These are phyloP conservation scores for Bathynomus jamesi DNA, from an alignment of 1,140 invertebrate genomes.

Conservation along the genomic window DNA sequence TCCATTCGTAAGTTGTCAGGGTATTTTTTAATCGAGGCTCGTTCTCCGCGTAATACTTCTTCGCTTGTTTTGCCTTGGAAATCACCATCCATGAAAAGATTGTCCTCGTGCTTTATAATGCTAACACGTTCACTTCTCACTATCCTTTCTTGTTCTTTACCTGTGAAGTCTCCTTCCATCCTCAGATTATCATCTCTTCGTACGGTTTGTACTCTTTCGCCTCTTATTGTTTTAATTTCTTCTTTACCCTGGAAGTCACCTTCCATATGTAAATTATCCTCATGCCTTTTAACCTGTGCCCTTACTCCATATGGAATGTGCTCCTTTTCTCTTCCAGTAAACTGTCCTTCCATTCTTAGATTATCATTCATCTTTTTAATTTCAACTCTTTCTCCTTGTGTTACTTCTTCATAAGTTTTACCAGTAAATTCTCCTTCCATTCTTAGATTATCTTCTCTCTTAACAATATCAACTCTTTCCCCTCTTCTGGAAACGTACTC, in stretches of 20 bases:
- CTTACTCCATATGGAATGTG: slow-evolving; percentile 18
- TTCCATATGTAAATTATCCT: slow-evolving; percentile 53
- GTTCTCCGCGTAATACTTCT: slow-evolving; percentile 35
- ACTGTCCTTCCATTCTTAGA: slow-evolving; percentile 55
- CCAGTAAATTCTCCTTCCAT: slow-evolving; percentile 48
- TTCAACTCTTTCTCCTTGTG: slow-evolving; percentile 33
- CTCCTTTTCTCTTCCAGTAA: slow-evolving; percentile 43
- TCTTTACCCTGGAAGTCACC: slow-evolving; percentile 48
- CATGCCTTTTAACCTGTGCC: slow-evolving; percentile 39
- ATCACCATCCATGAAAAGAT: slow-evolving; percentile 43
- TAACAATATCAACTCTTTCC: slow-evolving; percentile 22
- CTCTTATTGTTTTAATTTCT: slow-evolving; percentile 34
- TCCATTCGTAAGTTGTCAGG: slow-evolving; percentile 52
- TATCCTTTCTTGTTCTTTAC: slow-evolving; percentile 3
- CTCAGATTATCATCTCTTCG: slow-evolving; percentile 40
- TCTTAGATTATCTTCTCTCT: slow-evolving; percentile 14
- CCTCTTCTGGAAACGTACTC: slow-evolving; percentile 7
- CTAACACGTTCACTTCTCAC: slow-evolving; percentile 31
- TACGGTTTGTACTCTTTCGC: slow-evolving; percentile 36
- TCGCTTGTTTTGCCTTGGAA: slow-evolving; percentile 7
- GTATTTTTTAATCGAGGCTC: slow-evolving; percentile 44
- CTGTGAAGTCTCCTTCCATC: slow-evolving; percentile 22
- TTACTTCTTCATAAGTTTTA: slow-evolving; percentile 46
- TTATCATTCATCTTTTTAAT: slow-evolving; percentile 47
- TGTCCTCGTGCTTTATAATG: slow-evolving; percentile 45